Conservation (phyloP, 2,888 invertebrate species). For the Drosophila setosimentum region DNA sequence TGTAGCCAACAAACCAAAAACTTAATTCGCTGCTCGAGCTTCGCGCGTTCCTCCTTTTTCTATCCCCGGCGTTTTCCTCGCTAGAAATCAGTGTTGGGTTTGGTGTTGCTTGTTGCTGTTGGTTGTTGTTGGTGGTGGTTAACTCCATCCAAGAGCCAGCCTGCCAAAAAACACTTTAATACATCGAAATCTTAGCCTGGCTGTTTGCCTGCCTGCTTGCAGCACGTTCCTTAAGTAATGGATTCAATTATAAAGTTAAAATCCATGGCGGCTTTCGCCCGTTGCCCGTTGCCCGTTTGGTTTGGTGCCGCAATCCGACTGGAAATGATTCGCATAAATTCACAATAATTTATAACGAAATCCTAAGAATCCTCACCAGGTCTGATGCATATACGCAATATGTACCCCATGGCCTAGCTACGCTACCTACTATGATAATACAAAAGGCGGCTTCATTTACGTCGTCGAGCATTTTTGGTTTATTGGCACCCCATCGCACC, state of each 20-base stretch:
- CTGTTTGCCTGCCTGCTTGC: slow-evolving; percentile 36
- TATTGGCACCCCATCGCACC: slow-evolving; percentile 23
- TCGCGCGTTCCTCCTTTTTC: background rate
- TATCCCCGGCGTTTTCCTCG: background rate
- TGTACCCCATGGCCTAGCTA: slow-evolving; percentile 4
- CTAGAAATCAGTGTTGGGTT: slow-evolving; percentile 45
- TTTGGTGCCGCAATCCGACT: slow-evolving; percentile 66
- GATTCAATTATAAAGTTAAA: slow-evolving; percentile 81
- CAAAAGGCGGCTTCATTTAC: slow-evolving; percentile 53
- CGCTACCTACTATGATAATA: slow-evolving; percentile 25
- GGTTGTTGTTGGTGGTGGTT: slow-evolving; percentile 28
- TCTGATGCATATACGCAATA: slow-evolving; percentile 32
- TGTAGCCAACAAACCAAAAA: slow-evolving; percentile 79
- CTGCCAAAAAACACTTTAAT: slow-evolving; percentile 69
- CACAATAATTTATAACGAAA: slow-evolving; percentile 81
- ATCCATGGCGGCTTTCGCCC: slow-evolving; percentile 69
- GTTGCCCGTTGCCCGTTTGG: slow-evolving; percentile 35
- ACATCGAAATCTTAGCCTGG: slow-evolving; percentile 76
- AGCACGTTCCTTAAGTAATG: slow-evolving; percentile 78
- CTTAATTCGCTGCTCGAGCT: slow-evolving; percentile 61
- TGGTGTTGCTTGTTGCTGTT: slow-evolving; percentile 13
- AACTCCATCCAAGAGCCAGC: slow-evolving; percentile 22
- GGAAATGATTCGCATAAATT: slow-evolving; percentile 82
- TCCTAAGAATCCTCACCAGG: slow-evolving; percentile 63
- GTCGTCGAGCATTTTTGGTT: slow-evolving; percentile 41